Base-by-base conservation (phyloP, 2,113 vertebrate species). In the Leptobrachium leishanense region DNA sequence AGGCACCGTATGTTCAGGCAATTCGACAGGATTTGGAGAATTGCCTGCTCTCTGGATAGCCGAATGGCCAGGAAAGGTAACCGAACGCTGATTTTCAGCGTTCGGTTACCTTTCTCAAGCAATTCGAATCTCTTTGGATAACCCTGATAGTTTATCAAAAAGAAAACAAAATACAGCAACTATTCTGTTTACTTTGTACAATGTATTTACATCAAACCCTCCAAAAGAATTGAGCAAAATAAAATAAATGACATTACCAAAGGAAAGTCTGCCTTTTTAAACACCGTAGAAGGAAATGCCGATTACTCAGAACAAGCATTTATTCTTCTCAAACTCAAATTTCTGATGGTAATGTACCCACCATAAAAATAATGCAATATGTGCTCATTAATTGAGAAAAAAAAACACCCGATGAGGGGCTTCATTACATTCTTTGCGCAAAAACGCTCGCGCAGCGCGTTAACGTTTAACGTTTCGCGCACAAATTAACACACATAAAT, bases 151-250 rank as follows among this genome's bases (percentile, higher is more conserved):
- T 41, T 75, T 71, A 70, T 50, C 43, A 50, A 50, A 70, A 12
- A 8, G 8, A 50, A 50, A 50, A 50, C 46, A 31, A 10, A 68
- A 68, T n/a, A 12, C 68, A 50, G 43, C 13, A 50, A 46, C 15
- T 70, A 50, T 39, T 70, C 20, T 20, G 20, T 68, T 55, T 57
- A 54, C 55, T 67, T 68, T 80, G 6, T 80, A 79, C 77, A 79
- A 50, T 13, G 6, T 79, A 79, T 79, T 66, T 44, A 79, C 76
- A 75, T 65, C 12, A 43, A 41, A 72, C 62, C 68, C 42, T 50
- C 31, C 43, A 54, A 72, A 65, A 31, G 20, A 31, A 31, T 31
- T 31, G 20, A 31, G 20, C 20, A 31, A 31, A 42, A 78, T 31
- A 53, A n/a, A 76, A 68, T 8, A 76, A 9, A 68, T 6, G n/a